Percentiles rank a stretch among this genome's conserved stretches.
Conservation (phyloP, 2,888 invertebrate genomes). For the Tromatobia lineatoria region DNA sequence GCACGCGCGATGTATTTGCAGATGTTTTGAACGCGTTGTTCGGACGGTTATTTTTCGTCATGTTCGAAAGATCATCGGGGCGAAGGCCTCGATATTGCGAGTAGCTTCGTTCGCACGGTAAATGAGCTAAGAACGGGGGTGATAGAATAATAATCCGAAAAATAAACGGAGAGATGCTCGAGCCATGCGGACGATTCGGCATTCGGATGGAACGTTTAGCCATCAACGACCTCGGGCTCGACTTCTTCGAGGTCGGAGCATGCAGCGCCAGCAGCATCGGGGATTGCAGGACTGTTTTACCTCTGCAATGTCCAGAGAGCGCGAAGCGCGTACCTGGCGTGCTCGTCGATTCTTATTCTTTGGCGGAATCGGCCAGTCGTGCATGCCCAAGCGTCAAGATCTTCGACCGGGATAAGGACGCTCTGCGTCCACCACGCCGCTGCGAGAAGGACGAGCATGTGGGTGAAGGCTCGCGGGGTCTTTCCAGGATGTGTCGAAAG, state of each 20-base stretch:
- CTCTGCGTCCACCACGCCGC: conserved; percentile 66
- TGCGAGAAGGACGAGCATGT: conserved; percentile 81
- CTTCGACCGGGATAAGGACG: conserved; percentile 75
- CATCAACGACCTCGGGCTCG: conserved; percentile 53
- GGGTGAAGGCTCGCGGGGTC: conserved; percentile 83
- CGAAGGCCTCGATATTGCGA: conserved; percentile 63
- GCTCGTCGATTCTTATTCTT: conserved; percentile 72
- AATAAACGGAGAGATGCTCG: conserved; percentile 19
- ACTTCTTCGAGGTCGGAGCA: conserved; percentile 41
- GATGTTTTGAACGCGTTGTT: conserved; percentile 1
- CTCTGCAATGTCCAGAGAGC: conserved; percentile 26
- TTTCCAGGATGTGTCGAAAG: conserved; percentile 85
- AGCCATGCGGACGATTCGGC: conserved; percentile 44
- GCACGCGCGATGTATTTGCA: no score
- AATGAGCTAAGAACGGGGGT: background rate
- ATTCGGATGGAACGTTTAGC: conserved; percentile 49
- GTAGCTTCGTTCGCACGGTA: conserved; percentile 18
- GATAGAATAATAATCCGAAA: conserved; percentile 26
- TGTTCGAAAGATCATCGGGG: conserved; percentile 62
- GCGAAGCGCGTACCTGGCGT: conserved; percentile 24
- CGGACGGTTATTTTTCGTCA: conserved; percentile 56
- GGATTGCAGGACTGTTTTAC: conserved; percentile 14
- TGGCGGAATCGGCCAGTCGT: conserved; percentile 59
- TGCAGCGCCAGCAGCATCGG: background rate
- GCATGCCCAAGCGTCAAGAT: conserved; percentile 76